phyloP scores from a whole-genome alignment of 2,113 vertebrate genomes.

The Neolamprologus toae region DNA sequence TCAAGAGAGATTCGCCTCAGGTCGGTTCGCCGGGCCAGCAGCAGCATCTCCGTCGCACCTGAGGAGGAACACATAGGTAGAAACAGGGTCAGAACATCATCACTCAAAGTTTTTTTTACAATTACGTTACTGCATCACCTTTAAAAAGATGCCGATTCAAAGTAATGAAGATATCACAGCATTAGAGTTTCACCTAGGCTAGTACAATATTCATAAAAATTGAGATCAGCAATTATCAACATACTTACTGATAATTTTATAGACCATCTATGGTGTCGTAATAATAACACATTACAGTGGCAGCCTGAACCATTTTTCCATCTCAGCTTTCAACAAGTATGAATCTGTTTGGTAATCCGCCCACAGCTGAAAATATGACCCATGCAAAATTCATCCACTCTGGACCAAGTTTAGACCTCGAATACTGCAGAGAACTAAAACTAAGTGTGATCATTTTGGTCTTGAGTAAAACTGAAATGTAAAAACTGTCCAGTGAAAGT shows the following conservation, averaged over 20 bases:
- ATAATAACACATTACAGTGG: not conserved
- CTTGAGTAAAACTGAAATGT: not conserved
- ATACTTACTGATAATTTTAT: not conserved
- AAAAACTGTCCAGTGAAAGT: not conserved
- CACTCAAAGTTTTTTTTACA: not conserved
- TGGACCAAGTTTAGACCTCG: not conserved
- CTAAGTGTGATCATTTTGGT: not conserved
- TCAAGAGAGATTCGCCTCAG: constrained; percentile 91
- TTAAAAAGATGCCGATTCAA: not conserved
- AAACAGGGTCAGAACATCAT: not conserved
- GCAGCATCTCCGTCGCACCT: constrained; percentile 87
- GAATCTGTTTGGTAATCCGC: not conserved
- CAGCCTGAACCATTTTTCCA: not conserved
- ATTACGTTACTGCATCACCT: not conserved
- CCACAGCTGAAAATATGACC: not conserved
- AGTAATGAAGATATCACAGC: not conserved
- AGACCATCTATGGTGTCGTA: not conserved
- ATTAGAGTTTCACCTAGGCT: not conserved
- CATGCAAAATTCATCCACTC: not conserved
- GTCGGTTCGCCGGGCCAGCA: constrained; percentile 88
- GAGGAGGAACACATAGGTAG: not conserved
- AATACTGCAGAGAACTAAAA: not conserved
- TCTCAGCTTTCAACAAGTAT: not conserved
- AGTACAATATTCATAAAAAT: not conserved
- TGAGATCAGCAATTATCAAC: not conserved